Evolutionary conservation across 2,888 invertebrate species (phyloP), one percentile per base, ranked within the genome.

Genomic region (Hydrotaea diabolus): DNA sequence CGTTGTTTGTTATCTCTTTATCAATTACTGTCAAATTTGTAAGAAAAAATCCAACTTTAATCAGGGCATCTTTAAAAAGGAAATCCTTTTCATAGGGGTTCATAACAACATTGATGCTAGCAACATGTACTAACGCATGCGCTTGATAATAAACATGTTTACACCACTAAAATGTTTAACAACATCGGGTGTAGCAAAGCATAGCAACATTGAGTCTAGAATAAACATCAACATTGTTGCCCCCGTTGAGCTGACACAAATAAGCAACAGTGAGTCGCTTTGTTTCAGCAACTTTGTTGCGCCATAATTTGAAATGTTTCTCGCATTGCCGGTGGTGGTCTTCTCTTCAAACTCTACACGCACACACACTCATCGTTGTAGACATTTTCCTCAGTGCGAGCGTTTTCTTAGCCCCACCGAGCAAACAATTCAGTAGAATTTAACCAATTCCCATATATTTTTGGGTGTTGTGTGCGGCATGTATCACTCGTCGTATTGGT

Each of bases 41-140:
- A n/a, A n/a, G n/a, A n/a, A n/a, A n/a, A n/a, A n/a, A n/a, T n/a
- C n/a, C 31, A 7, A 31, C 31, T 31, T 31, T 2, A 31, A 31
- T 13, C 9, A 39, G 9, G 36, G 8, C 8, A 36, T 36, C 36
- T 39, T 39, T 39, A 11, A 13, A 8, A 39, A 39, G 39, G 13
- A 9, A 3, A 11, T 39, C 39, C 3, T 8, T 39, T 11, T 39
- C 9, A 7, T 49, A 15, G n/a, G 49, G 49, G 49, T 49, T 49
- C 1, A n/a, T 4, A 13, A n/a, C 49, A 49, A 49, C 49, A 49
- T n/a, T 49, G 43, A 11, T 43, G 49, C n/a, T 7, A 39, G 39
- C 69, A n/a, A 39, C 39, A 5, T 23, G 31, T 15, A 43, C 36
- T 57, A n/a, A 49, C 17, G 9, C 76, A 72, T 77, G 81, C 81